Conservation (phyloP, 2,888 invertebrate species). For the Apoderus coryli region DNA sequence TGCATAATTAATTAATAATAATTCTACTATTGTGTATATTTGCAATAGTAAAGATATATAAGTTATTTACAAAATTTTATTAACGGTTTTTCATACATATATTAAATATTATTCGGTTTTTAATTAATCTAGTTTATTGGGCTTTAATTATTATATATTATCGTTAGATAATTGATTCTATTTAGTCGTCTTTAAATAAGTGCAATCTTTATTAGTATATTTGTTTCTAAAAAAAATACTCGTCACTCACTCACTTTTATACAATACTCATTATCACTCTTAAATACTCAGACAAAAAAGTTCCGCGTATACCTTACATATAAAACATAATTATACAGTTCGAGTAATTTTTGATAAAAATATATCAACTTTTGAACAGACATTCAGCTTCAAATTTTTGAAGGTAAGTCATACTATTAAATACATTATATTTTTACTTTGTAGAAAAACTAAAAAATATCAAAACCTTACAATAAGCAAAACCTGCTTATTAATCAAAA, state of each 20-base stretch:
- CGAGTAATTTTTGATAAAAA: no score
- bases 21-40: slow-evolving; percentile 35
- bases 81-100: slow-evolving; percentile 29
- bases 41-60: slow-evolving; percentile 35
- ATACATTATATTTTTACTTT: no score
- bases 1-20: slow-evolving; percentile 37
- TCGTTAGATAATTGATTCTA: slow-evolving; percentile 29
- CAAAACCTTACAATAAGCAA: no score
- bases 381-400: no score
- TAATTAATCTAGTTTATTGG: slow-evolving; percentile 32
- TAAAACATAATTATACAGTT: no score
- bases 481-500: no score
- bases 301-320: no score
- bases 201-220: slow-evolving; percentile 29
- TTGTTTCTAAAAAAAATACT: slow-evolving; percentile 18
- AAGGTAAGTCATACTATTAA: no score
- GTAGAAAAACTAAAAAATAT: no score
- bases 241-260: slow-evolving; percentile 23
- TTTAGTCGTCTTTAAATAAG: slow-evolving; percentile 27
- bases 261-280: slow-evolving; percentile 24
- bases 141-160: slow-evolving; percentile 31
- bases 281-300: no score
- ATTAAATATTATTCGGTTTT: slow-evolving; percentile 29
- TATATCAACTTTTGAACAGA: no score
- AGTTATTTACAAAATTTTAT: no score